A percentile compares a stretch with the other conserved stretches of the same genome.
Conservation (phyloP, 2,888 invertebrate genomes). For the Synergus laeviventris region DNA sequence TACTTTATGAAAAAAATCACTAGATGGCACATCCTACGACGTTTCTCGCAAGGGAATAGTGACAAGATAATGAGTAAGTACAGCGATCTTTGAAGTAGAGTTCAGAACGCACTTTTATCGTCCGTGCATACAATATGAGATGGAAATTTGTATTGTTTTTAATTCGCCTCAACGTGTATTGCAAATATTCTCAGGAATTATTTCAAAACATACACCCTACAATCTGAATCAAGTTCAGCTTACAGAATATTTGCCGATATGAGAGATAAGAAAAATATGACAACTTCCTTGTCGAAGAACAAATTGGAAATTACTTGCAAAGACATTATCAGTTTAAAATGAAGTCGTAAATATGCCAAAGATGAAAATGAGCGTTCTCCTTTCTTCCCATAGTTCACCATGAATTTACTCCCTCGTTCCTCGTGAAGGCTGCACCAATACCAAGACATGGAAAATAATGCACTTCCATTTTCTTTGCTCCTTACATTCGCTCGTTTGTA, state of each 20-base stretch:
- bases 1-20: neutral
- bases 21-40: constrained; percentile 31
- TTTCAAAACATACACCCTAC: neutral
- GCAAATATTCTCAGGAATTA: neutral
- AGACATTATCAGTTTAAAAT: neutral
- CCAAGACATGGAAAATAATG: neutral
- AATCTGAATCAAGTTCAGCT: neutral
- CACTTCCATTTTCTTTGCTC: neutral
- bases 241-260: neutral
- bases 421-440: constrained; percentile 4
- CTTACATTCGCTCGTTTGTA: constrained; percentile 34
- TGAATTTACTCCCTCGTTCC: constrained; percentile 1
- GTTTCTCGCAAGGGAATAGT: constrained; percentile 22
- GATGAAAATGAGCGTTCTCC: neutral
- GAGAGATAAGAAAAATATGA: neutral
- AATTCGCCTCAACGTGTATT: neutral
- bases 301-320: neutral
- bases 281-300: neutral
- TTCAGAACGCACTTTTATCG: constrained; percentile 1
- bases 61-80: constrained; percentile 30
- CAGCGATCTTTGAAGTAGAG: constrained; percentile 20
- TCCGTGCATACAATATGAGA: constrained; percentile 26
- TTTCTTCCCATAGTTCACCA: neutral
- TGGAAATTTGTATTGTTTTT: constrained; percentile 27
- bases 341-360: neutral